A percentile compares a stretch with the other conserved stretches of the same genome.
These are phyloP conservation scores for Lates calcarifer DNA, from an alignment of 2,113 vertebrate genomes.

Conservation along the genomic window DNA sequence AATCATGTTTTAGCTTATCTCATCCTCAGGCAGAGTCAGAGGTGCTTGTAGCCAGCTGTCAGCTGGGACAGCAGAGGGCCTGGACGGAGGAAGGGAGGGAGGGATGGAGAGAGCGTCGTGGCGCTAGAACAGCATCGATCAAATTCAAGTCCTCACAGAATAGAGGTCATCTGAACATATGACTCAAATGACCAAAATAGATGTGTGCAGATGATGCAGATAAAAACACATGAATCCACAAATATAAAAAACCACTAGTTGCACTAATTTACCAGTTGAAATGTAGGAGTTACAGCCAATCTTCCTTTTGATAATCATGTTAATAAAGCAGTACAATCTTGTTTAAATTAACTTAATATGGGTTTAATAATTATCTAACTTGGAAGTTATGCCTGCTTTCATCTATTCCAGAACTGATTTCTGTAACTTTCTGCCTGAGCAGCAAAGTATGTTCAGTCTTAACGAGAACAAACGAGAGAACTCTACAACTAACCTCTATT, in stretches of 20 bases:
- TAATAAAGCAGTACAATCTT: not conserved
- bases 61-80: constrained; percentile 71
- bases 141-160: constrained; percentile 26
- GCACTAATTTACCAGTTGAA: not conserved
- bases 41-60: constrained; percentile 82
- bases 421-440: not conserved
- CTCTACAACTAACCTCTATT: no score
- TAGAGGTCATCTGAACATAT: not conserved
- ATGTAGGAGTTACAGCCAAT: not conserved
- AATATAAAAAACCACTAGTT: not conserved
- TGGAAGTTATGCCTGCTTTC: not conserved
- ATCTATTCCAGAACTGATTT: not conserved
- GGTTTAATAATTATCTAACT: not conserved
- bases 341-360: not conserved
- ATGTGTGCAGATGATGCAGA: not conserved
- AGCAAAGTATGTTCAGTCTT: not conserved
- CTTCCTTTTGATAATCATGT: not conserved
- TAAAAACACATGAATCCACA: not conserved
- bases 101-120: not conserved
- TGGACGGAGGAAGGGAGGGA: constrained; percentile 8
- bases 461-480: no score
- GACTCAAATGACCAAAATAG: constrained; percentile 4
- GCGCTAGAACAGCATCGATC: not conserved
- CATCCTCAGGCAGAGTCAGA: constrained; percentile 73
- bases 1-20: constrained; percentile 71